These are phyloP conservation scores for Gnatocerus cornutus DNA, from an alignment of 2,888 invertebrate species.

Conservation along the genomic window DNA sequence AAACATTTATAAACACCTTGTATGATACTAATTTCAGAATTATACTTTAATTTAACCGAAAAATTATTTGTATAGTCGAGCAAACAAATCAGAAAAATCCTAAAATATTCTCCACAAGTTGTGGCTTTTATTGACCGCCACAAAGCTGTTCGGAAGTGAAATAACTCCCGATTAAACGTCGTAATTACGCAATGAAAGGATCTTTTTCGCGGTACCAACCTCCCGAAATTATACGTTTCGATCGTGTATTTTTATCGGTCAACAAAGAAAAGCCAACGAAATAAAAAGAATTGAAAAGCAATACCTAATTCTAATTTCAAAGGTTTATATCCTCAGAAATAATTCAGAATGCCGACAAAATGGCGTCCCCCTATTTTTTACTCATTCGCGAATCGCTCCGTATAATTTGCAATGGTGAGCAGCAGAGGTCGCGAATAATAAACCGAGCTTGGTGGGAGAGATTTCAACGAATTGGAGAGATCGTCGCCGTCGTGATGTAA, in stretches of 20 bases:
- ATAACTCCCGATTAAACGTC: conserved; percentile 8
- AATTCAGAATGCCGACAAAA: conserved; percentile 58
- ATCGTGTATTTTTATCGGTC: not conserved
- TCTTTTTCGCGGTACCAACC: not conserved
- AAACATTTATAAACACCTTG: no score
- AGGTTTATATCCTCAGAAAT: conserved; percentile 8
- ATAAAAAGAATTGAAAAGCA: conserved; percentile 1
- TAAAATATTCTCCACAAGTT: no score
- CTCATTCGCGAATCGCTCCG: conserved; percentile 57
- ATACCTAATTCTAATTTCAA: not conserved
- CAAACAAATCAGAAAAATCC: no score
- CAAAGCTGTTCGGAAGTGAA: not conserved
- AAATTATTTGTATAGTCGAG: no score
- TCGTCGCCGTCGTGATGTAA: conserved; percentile 35
- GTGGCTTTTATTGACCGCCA: not conserved
- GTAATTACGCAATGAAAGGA: conserved; percentile 9
- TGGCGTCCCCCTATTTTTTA: conserved; percentile 62
- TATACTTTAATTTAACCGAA: no score
- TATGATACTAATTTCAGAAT: no score
- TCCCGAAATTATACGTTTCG: conserved; percentile 18
- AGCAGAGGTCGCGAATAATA: conserved; percentile 41
- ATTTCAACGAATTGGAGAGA: conserved; percentile 39
- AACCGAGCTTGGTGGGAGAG: conserved; percentile 37
- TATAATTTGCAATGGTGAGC: conserved; percentile 57
- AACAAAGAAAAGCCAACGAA: not conserved